Base-by-base conservation (phyloP, 2,113 vertebrate genomes). In the Brachyistius frenatus region DNA sequence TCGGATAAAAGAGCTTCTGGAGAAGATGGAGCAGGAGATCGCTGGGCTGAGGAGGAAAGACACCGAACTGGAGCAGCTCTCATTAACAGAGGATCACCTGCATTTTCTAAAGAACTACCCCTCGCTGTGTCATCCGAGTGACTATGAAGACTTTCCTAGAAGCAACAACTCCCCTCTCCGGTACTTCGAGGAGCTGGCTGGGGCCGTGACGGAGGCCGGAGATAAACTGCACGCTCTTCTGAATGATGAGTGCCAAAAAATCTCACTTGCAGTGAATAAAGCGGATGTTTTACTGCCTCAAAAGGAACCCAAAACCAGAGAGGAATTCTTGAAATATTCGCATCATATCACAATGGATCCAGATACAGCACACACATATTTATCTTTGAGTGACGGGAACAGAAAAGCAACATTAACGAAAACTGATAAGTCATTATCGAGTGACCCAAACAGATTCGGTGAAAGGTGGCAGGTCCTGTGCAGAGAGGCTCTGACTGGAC, bases 41-140 rank as follows among this genome's bases (percentile, higher is more conserved):
- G 15, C 14, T 39, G 70, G 67, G 49, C 78, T 80, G 56, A 11
- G 1, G 63, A 73, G 49, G 63, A 80, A 55, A 49, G 70, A 67
- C 15, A 1, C 14, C 11, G 56, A 63, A 9, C 64, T 80, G 64
- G 33, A 54, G 15, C 5, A 41, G 56, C 70, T 80, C 39, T 63
- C 49, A 2, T 54, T 7, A 30, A 68, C 78, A 30, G 64, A 80
- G 2, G 71, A 74, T 56, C 70, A 80, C 64, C 49, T 74, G 8
- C 39, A 68, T 41, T 68, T 80, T 66, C 56, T 80, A 0, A 68
- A 56, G 32, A 62, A 32, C 14, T 74, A 80, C 50, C 14, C 13
- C 7, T 39, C 56, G 0, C 33, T 68, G 14, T 63, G 56, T 23
- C 2, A 2, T 9, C 33, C 41, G 39, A 57, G 23, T 3, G 39